Percentiles rank a stretch among this genome's conserved stretches.
phyloP scores from a whole-genome alignment of 2,113 vertebrate species.

The Hystrix cristata region DNA sequence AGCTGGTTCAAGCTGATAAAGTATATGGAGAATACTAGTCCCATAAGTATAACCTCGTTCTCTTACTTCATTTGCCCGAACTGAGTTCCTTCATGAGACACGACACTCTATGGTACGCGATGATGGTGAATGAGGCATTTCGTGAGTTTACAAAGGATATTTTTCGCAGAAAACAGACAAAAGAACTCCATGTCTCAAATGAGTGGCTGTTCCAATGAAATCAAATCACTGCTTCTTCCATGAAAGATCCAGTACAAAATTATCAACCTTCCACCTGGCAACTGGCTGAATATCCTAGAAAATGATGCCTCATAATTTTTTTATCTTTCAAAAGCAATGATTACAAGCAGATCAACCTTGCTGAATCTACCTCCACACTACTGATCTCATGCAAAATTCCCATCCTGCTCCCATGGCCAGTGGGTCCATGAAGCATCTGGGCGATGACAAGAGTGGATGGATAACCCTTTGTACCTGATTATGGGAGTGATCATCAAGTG shows the following conservation, averaged over 20 bases:
- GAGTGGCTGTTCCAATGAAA: not conserved
- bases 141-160: not conserved
- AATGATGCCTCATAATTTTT: not conserved
- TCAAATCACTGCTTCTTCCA: not conserved
- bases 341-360: not conserved
- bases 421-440: not conserved
- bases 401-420: not conserved
- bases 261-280: not conserved
- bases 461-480: not conserved
- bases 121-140: not conserved
- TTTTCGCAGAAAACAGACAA: not conserved
- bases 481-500: not conserved
- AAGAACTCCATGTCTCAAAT: not conserved
- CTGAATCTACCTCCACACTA: not conserved
- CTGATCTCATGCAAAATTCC: not conserved
- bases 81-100: not conserved
- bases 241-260: not conserved
- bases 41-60: not conserved
- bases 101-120: not conserved
- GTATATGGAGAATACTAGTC: not conserved
- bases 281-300: not conserved
- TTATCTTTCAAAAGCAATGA: not conserved
- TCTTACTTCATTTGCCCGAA: slow-evolving; percentile 7
- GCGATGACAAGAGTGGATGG: not conserved
- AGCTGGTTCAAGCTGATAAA: not conserved